Percentiles rank a stretch among this genome's conserved stretches.
phyloP scores from a whole-genome alignment of 2,797 vertebrate genomes.

The Aphelocoma californica region DNA sequence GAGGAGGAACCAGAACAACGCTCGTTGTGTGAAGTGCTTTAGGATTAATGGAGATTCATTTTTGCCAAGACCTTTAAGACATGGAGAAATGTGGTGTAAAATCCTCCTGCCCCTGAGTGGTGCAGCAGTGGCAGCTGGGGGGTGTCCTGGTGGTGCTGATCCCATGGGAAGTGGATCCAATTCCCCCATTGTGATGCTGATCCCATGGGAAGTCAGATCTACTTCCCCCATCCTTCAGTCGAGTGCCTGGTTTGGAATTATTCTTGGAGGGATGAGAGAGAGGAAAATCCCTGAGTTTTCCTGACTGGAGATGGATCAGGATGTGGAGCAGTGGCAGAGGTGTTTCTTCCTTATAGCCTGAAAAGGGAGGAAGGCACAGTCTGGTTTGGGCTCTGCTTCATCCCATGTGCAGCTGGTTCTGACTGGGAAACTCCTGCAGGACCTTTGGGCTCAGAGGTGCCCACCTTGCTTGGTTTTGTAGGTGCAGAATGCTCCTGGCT shows the following conservation, averaged over 20 bases:
- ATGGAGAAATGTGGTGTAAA: not conserved
- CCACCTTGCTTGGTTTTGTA: not conserved
- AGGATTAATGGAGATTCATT: not conserved
- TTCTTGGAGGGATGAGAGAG: not conserved
- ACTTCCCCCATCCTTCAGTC: not conserved
- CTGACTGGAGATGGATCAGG: not conserved
- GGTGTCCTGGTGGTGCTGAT: not conserved
- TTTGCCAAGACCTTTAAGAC: not conserved
- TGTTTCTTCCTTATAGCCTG: not conserved
- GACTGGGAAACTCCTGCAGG: not conserved
- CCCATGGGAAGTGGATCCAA: not conserved
- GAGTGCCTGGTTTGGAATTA: not conserved
- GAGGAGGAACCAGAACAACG: not conserved
- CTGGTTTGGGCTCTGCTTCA: not conserved
- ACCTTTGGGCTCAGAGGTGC: not conserved
- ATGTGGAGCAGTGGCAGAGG: not conserved
- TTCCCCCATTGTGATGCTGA: not conserved
- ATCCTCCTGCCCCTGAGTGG: not conserved
- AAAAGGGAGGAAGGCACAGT: not conserved
- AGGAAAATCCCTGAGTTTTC: not conserved
- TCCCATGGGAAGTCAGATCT: not conserved
- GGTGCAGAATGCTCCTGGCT: not conserved
- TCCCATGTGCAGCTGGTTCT: not conserved
- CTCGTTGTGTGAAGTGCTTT: not conserved
- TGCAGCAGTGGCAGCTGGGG: not conserved